A percentile compares a stretch with the other conserved stretches of the same genome.
These are phyloP conservation scores for Platycheirus rosarum DNA, from an alignment of 2,888 invertebrate species.

Conservation along the genomic window DNA sequence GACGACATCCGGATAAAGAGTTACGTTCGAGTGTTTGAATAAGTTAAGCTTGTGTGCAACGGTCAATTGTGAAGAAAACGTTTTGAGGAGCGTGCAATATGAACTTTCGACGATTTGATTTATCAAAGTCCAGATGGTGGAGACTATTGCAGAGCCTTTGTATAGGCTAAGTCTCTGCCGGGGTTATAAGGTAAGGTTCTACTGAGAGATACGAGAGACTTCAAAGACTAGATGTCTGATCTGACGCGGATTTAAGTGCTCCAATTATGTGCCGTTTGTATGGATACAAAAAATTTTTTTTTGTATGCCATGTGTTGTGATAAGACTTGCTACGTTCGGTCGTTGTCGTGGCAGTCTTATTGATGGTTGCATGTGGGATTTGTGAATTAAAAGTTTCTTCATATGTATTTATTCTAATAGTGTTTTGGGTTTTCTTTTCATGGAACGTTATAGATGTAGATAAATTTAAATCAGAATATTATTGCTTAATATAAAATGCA, in stretches of 20 bases:
- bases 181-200: constrained; percentile 19
- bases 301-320: constrained; percentile 47
- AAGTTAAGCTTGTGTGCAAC: constrained; percentile 13
- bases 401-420: background rate
- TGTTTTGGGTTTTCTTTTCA: constrained; percentile 31
- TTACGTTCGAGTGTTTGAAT: constrained; percentile 3
- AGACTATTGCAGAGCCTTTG: constrained; percentile 21
- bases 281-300: constrained; percentile 26
- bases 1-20: constrained; percentile 6
- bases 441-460: background rate
- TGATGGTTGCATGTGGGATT: constrained; percentile 49
- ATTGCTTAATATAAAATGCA: no score
- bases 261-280: constrained; percentile 57
- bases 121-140: background rate
- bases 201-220: constrained; percentile 10
- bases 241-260: constrained; percentile 55
- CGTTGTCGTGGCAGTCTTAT: background rate
- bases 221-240: constrained; percentile 18
- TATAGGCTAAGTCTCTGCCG: constrained; percentile 21
- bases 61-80: constrained; percentile 6
- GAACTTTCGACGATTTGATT: constrained; percentile 44
- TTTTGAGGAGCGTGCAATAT: background rate
- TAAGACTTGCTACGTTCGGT: constrained; percentile 5
- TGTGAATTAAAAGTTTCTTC: background rate
- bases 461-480: no score